Evolutionary conservation across 2,888 invertebrate species (phyloP).

Genomic region (Trimorus sp.): DNA sequence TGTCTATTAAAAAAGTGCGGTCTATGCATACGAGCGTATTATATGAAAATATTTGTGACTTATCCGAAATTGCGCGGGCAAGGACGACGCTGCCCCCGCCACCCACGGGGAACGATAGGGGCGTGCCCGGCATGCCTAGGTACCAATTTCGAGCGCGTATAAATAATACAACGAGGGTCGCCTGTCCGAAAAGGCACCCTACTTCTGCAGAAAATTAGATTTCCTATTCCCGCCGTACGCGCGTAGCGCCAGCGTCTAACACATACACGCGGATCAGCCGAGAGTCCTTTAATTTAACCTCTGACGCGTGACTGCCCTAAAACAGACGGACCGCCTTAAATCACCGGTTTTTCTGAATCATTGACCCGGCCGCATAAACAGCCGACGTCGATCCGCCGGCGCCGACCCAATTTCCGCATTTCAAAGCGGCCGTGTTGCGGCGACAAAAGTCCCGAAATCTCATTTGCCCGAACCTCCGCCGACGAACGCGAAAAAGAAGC

Average conservation of each 20-base stretch:
- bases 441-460: constrained; percentile 32
- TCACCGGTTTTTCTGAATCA: constrained; percentile 40
- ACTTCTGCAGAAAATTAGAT: constrained; percentile 77
- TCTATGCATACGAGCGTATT: constrained; percentile 53
- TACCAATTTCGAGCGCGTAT: constrained; percentile 79
- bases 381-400: constrained; percentile 11
- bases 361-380: constrained; percentile 38
- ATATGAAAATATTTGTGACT: constrained; percentile 73
- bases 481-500: constrained; percentile 46
- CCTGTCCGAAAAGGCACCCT: constrained; percentile 72
- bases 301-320: constrained; percentile 38
- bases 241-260: constrained; percentile 21
- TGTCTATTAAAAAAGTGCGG: constrained; percentile 53
- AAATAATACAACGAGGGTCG: constrained; percentile 80
- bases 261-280: constrained; percentile 13
- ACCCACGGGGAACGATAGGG: constrained; percentile 70
- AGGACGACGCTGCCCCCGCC: constrained; percentile 69
- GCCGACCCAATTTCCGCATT: constrained; percentile 20
- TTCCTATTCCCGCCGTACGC: constrained; percentile 81
- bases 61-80: constrained; percentile 71
- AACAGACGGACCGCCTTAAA: constrained; percentile 29
- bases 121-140: constrained; percentile 79
- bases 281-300: constrained; percentile 50
- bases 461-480: constrained; percentile 26
- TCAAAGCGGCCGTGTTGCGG: constrained; percentile 24